A percentile compares a stretch with the other conserved stretches of the same genome.
Conservation (phyloP, 1,140 invertebrate genomes). For the Drosophila busckii region DNA sequence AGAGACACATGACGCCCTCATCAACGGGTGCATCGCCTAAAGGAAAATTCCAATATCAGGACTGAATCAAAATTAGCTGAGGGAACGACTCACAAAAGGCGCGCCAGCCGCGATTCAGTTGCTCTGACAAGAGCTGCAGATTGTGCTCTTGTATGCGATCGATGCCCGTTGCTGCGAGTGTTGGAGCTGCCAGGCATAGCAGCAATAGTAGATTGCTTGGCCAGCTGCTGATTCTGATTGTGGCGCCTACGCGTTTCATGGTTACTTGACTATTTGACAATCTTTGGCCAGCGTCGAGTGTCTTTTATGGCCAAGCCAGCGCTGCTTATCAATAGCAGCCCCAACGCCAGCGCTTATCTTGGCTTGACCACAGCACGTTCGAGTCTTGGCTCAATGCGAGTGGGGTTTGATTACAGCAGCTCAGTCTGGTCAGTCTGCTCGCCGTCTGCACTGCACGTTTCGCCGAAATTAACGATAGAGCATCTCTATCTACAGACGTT, state of each 20-base stretch:
- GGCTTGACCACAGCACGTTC: slow-evolving; percentile 22
- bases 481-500: too few species aligned
- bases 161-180: slow-evolving; percentile 9
- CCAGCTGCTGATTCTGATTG: slow-evolving; percentile 12
- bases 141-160: slow-evolving; percentile 57
- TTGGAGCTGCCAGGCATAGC: slow-evolving; percentile 6
- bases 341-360: slow-evolving; percentile 5
- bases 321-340: slow-evolving; percentile 10
- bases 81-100: slow-evolving; percentile 76
- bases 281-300: not conserved
- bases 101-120: slow-evolving; percentile 56
- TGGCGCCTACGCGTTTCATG: slow-evolving; percentile 26
- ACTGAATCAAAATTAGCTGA: too few species aligned
- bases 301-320: slow-evolving; percentile 32
- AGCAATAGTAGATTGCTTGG: not conserved
- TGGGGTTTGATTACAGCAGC: slow-evolving; percentile 10
- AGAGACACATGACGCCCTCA: slow-evolving; percentile 69
- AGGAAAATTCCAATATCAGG: too few species aligned
- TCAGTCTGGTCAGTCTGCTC: slow-evolving; percentile 16
- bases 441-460: slow-evolving; percentile 32
- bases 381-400: slow-evolving; percentile 5
- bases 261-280: slow-evolving; percentile 19
- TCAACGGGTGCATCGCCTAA: slow-evolving; percentile 67
- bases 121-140: slow-evolving; percentile 51
- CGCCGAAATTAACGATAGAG: too few species aligned